phyloP scores from a whole-genome alignment of 2,113 vertebrate genomes.

The Corvus cornix region DNA sequence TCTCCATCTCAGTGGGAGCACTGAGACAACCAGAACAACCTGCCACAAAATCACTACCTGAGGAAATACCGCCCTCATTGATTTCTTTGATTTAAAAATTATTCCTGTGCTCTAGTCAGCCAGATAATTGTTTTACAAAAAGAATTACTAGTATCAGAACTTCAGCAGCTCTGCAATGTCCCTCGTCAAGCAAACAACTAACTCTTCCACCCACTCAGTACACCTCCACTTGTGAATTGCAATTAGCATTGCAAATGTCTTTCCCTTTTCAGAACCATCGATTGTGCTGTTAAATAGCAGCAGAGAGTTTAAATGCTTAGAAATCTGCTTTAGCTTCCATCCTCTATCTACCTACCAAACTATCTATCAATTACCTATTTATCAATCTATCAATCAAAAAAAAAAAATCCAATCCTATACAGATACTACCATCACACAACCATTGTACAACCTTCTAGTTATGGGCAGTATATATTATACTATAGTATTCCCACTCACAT shows the following conservation, averaged over 20 bases:
- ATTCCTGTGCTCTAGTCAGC: neutral
- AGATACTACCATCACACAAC: neutral
- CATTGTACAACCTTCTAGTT: neutral
- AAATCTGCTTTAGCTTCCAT: neutral
- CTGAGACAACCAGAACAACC: neutral
- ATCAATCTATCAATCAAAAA: neutral
- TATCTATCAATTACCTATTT: neutral
- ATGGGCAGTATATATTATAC: neutral
- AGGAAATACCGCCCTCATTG: neutral
- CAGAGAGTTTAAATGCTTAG: constrained; percentile 1
- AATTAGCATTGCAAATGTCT: constrained; percentile 61
- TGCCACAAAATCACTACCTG: neutral
- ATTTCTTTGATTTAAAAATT: neutral
- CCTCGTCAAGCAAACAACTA: constrained; percentile 27
- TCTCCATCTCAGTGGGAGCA: neutral
- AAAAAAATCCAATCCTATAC: neutral
- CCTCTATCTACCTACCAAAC: neutral
- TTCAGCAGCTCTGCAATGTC: constrained; percentile 10
- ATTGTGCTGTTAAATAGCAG: constrained; percentile 35
- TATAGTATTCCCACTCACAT: neutral
- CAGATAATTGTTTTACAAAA: constrained; percentile 17
- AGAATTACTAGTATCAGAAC: constrained; percentile 26
- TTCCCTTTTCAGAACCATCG: constrained; percentile 50
- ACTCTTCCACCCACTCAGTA: constrained; percentile 24
- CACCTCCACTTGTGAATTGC: constrained; percentile 27